Evolutionary conservation across 2,888 invertebrate species (phyloP), one percentile per base, ranked within the genome.

Genomic region (Chrysomela aeneicollis): DNA sequence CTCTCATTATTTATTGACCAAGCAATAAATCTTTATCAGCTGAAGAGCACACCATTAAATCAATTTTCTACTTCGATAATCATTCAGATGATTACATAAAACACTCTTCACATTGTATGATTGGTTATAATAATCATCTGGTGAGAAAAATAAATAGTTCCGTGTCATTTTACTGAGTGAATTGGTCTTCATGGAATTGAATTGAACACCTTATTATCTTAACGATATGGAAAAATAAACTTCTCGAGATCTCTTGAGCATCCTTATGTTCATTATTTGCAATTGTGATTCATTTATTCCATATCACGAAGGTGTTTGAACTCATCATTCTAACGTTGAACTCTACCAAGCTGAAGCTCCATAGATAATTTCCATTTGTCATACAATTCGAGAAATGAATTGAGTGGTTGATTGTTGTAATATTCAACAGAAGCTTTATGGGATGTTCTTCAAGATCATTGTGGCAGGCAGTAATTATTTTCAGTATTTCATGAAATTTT

Each of bases 231-330:
- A 26, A 26, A 57, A 26, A 26, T 57, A 37, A 21, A 46, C 17
- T 46, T 46, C 32, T 42, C 3, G 42, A 42, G 42, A 42, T 42
- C 15, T 42, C 12, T n/a, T n/a, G 6, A 15, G 47, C 46, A 26
- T 26, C 6, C 46, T 17, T n/a, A 10, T 22, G 54, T 54, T 63
- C 50, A 63, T 63, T 63, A 63, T 63, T 63, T 54, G 59, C 59
- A 63, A 59, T 59, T 59, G 54, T 53, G 59, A 59, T 63, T 57
- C 51, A 55, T 49, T 62, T 47, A 57, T 49, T 57, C 57, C 15
- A 37, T 51, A 42, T 62, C 12, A 18, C 37, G 17, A 30, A 58
- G 59, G 63, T 63, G 18, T 63, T 54, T 63, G 63, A 63, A 63
- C 63, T 63, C 62, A 21, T 55, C 30, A 9, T 30, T 42, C 37